Evolutionary conservation across 1,140 invertebrate species (phyloP), one percentile per base, ranked within the genome.

Genomic region (Drosophila albomicans): DNA sequence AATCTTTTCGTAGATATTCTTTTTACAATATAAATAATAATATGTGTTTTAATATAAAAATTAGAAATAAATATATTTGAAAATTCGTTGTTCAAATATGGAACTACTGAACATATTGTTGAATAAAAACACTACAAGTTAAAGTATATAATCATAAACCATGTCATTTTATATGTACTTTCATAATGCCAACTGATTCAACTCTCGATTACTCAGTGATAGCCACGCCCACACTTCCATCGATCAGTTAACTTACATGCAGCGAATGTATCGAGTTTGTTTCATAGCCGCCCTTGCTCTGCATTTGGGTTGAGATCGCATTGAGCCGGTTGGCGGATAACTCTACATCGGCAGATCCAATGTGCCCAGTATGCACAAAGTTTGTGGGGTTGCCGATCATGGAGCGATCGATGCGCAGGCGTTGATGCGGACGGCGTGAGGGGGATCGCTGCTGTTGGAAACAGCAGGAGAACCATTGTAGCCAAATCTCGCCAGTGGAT

Each of bases 321-420:
- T 95, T 95, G 61, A 97, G 93, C 78, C 96, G 94, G 48, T 96
- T 95, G 63, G 94, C 95, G 1, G 95, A 95, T 92, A 96, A 94
- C 81, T 96, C 96, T 54, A 96, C 94, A 92, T 98, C 97, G 20
- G 96, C 96, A n/a, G 96, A 97, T n/a, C 98, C 95, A 85, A 97
- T 96, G 72, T 93, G 92, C 5, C 87, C 97, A n/a, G 97, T 98
- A 91, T 98, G 98, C 71, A 96, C 95, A 92, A 98, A 98, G 93
- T 98, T 97, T 66, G 97, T 98, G 5, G 98, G 98, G 62, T 95
- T 95, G 57, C 98, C 96, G 85, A 98, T 98, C 97, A 98, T 98
- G 45, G 97, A 97, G 35, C 97, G 94, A 93, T 98, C 98, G 94
- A 98, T 97, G 93, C 96, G 95, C 77, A 95, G 92, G 78, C 96